Conservation (phyloP, 2,113 vertebrate species). For the Barnardius zonarius region DNA sequence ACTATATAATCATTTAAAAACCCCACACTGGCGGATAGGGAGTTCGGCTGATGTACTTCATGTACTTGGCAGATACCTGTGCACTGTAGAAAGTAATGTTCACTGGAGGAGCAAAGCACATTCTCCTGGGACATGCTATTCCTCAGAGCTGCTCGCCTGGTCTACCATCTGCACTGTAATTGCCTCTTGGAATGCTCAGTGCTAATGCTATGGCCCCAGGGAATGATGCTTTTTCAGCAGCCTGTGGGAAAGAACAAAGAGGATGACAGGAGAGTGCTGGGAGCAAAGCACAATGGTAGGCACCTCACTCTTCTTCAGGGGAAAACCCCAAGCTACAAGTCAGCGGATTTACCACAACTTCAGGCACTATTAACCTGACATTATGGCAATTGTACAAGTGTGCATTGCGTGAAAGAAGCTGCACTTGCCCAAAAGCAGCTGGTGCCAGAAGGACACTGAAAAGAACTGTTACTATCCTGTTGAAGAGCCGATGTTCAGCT, state of each 20-base stretch:
- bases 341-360: neutral
- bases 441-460: neutral
- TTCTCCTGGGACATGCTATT: neutral
- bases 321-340: neutral
- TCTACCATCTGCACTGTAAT: neutral
- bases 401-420: neutral
- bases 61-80: constrained; percentile 8
- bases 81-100: neutral
- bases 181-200: neutral
- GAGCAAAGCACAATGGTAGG: neutral
- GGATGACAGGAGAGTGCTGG: neutral
- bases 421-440: neutral
- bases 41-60: neutral
- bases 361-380: neutral
- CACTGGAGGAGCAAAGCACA: neutral
- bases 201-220: neutral
- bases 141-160: neutral
- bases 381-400: neutral
- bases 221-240: neutral
- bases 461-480: neutral
- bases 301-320: neutral
- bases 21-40: neutral
- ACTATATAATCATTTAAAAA: neutral
- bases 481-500: neutral
- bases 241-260: constrained; percentile 10